Evolutionary conservation across 2,113 vertebrate species (phyloP).

Genomic region (Ptychochromis oligacanthus): DNA sequence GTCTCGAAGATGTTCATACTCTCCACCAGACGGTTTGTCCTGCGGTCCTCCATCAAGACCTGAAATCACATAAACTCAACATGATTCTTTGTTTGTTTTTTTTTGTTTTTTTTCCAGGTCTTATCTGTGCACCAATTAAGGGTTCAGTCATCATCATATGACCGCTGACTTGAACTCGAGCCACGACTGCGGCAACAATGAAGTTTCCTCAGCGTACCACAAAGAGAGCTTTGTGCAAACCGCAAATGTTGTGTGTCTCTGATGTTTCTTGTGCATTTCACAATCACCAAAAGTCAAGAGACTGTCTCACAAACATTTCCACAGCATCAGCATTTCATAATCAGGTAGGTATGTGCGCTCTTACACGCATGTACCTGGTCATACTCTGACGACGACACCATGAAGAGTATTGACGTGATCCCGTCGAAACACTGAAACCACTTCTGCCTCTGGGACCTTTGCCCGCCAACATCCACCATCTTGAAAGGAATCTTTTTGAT

Average conservation of each 20-base stretch:
- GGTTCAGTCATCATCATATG: conserved; percentile 55
- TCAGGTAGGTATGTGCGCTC: neutral
- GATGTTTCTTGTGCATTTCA: conserved; percentile 16
- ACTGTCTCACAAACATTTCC: neutral
- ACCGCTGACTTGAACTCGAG: conserved; percentile 46
- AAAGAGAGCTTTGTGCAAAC: conserved; percentile 63
- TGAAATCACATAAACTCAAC: conserved; percentile 39
- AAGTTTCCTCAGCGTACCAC: conserved; percentile 44
- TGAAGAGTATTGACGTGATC: conserved; percentile 96
- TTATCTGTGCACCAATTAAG: conserved; percentile 41
- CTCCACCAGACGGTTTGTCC: conserved; percentile 94
- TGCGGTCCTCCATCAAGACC: conserved; percentile 96
- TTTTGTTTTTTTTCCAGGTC: neutral
- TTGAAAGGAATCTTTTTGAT: conserved; percentile 99
- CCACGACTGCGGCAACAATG: conserved; percentile 43
- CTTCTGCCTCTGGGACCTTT: conserved; percentile 95
- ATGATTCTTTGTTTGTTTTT: neutral
- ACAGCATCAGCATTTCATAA: neutral
- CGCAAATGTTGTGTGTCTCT: conserved; percentile 14
- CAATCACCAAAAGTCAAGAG: conserved; percentile 16
- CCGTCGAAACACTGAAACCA: conserved; percentile 99
- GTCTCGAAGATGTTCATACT: conserved; percentile 99
- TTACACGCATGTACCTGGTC: conserved; percentile 80
- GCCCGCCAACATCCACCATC: conserved; percentile 98
- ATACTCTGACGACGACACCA: conserved; percentile 96